These are phyloP conservation scores for Trachythela sp. DNA, from an alignment of 64 coral and sea anemone species.

Conservation along the genomic window DNA sequence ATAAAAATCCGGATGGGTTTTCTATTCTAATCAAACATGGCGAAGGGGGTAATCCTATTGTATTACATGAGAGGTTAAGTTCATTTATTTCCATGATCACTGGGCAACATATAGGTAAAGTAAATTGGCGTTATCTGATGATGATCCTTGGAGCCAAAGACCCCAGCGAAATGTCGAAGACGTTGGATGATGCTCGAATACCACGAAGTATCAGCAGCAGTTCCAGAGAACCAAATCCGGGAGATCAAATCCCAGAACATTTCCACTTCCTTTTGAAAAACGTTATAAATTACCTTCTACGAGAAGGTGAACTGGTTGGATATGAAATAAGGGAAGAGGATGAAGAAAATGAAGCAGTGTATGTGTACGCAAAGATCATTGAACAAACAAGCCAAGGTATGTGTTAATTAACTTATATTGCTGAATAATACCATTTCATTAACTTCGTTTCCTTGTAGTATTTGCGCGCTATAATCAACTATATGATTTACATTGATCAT, in stretches of 20 bases:
- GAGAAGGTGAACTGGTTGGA: slow-evolving; percentile 84
- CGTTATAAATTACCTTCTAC: slow-evolving; percentile 84
- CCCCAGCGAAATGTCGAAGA: background rate
- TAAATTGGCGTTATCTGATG: background rate
- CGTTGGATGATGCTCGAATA: background rate
- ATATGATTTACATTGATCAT: too few species aligned
- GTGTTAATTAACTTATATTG: background rate
- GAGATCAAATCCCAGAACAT: background rate
- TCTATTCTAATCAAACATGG: background rate
- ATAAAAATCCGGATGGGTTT: background rate
- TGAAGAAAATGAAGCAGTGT: slow-evolving; percentile 72
- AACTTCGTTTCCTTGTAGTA: background rate
- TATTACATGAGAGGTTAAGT: background rate
- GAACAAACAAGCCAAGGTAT: slow-evolving; percentile 7
- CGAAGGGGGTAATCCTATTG: background rate
- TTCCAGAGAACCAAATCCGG: background rate
- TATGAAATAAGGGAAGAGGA: slow-evolving; percentile 86
- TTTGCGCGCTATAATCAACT: too few species aligned
- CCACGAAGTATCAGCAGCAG: background rate
- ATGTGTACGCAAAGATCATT: slow-evolving; percentile 82
- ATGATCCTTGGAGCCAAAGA: background rate
- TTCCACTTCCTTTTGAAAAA: slow-evolving; percentile 75
- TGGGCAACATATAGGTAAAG: background rate
- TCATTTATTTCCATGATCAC: background rate
- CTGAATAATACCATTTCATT: background rate